Conservation (phyloP, 2,888 invertebrate species). For the Clepsis dumicolana region DNA sequence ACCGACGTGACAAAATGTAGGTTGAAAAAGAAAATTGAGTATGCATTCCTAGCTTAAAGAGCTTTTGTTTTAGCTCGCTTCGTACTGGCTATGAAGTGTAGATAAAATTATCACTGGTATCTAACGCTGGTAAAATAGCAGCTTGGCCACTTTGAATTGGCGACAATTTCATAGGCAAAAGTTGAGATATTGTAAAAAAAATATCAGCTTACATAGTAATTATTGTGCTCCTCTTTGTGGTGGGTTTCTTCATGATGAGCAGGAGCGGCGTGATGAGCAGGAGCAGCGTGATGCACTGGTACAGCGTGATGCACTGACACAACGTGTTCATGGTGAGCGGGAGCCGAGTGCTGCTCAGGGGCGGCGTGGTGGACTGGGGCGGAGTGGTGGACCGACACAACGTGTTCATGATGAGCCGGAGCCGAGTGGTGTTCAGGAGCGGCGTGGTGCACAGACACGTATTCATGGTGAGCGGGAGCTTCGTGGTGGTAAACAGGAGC, state of each 20-base stretch:
- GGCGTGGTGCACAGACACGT: slow-evolving; percentile 27
- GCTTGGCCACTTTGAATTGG: too few relatives aligned
- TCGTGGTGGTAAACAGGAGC: slow-evolving; percentile 43
- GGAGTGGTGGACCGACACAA: slow-evolving; percentile 38
- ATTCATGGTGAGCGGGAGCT: slow-evolving; percentile 46
- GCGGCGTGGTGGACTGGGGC: slow-evolving; percentile 48
- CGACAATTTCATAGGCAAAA: too few relatives aligned
- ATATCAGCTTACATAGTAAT: slow-evolving; percentile 36
- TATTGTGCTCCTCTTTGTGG: slow-evolving; percentile 36
- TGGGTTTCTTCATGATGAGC: slow-evolving; percentile 30
- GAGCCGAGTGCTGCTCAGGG: slow-evolving; percentile 45
- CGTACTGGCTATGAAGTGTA: too few relatives aligned
- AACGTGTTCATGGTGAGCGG: slow-evolving; percentile 7
- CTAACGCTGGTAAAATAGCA: too few relatives aligned
- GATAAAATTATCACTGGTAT: too few relatives aligned
- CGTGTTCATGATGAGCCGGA: slow-evolving; percentile 43
- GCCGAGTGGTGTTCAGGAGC: slow-evolving; percentile 43
- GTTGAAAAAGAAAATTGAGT: too few relatives aligned
- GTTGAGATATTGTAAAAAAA: too few relatives aligned
- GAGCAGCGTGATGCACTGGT: slow-evolving; percentile 25
- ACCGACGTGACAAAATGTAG: too few relatives aligned
- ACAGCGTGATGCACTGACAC: slow-evolving; percentile 41
- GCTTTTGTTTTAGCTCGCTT: too few relatives aligned
- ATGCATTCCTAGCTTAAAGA: too few relatives aligned
- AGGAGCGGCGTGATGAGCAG: slow-evolving; percentile 24